Conservation (phyloP, 92 coral and sea anemone species). For the Plumapathes pennacea region DNA sequence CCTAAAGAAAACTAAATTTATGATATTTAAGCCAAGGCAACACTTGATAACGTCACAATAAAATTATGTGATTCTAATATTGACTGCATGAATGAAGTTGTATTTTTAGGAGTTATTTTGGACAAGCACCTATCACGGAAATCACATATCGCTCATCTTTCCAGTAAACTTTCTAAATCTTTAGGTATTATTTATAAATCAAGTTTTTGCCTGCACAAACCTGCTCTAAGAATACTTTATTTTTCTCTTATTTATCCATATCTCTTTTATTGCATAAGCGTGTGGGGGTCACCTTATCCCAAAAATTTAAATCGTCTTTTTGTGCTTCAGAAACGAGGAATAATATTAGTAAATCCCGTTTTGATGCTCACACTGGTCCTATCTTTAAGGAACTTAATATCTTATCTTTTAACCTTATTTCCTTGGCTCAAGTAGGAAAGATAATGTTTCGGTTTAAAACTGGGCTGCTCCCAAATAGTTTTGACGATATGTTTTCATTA, state of each 20-base stretch:
- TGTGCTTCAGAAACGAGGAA: too few species aligned
- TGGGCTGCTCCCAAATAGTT: too few species aligned
- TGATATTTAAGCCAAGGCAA: constrained; percentile 35
- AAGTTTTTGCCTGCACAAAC: constrained; percentile 1
- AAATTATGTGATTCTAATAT: constrained; percentile 8
- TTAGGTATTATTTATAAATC: constrained; percentile 5
- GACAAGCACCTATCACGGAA: constrained; percentile 30
- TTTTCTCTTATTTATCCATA: constrained; percentile 10
- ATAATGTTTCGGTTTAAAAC: too few species aligned
- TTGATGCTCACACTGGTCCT: too few species aligned
- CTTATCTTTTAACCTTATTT: too few species aligned
- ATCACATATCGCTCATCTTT: constrained; percentile 8
- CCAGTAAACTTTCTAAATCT: constrained; percentile 20
- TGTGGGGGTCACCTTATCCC: constrained; percentile 17
- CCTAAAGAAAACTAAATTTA: constrained; percentile 9
- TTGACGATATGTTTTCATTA: too few species aligned
- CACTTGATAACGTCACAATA: neutral
- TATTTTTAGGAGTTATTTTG: constrained; percentile 18
- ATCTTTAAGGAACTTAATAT: too few species aligned
- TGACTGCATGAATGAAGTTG: constrained; percentile 7
- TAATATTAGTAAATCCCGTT: too few species aligned
- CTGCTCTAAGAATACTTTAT: neutral
- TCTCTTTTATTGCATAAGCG: constrained; percentile 4
- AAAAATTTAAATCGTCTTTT: too few species aligned
- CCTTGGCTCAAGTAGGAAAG: too few species aligned